phyloP scores from a whole-genome alignment of 2,888 invertebrate genomes.

The Syrista parreyssii region DNA sequence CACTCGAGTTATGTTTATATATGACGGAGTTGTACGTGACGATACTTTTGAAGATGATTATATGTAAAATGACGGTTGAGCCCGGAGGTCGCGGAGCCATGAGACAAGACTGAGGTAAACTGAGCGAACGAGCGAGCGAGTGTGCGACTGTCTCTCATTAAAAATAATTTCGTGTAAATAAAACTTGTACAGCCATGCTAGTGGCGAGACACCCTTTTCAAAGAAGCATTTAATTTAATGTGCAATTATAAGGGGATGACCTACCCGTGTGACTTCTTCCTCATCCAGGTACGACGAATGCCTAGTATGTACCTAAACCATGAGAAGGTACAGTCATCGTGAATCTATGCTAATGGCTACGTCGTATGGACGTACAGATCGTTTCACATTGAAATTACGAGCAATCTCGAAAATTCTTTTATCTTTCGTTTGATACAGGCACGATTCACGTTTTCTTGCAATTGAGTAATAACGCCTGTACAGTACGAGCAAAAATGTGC shows the following conservation, averaged over 20 bases:
- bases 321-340: background rate
- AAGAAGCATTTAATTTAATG: slow-evolving; percentile 27
- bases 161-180: slow-evolving; percentile 34
- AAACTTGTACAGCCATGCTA: slow-evolving; percentile 11
- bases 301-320: no score
- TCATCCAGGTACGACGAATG: background rate
- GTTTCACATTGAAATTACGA: background rate
- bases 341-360: slow-evolving; percentile 10
- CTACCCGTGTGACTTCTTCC: slow-evolving; percentile 11
- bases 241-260: slow-evolving; percentile 25
- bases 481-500: no score
- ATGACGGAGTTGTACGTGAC: no score
- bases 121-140: slow-evolving; percentile 1
- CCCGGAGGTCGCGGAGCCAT: no score
- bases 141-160: slow-evolving; percentile 30
- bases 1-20: no score
- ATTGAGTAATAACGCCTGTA: no score
- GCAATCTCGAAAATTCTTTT: no score
- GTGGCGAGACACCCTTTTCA: slow-evolving; percentile 11
- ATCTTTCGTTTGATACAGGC: no score
- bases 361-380: background rate
- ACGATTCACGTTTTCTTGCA: no score
- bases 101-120: no score
- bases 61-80: no score
- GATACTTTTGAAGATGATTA: no score